These are phyloP conservation scores for Paradisaea rubra DNA, from an alignment of 2,113 vertebrate genomes.

Conservation along the genomic window DNA sequence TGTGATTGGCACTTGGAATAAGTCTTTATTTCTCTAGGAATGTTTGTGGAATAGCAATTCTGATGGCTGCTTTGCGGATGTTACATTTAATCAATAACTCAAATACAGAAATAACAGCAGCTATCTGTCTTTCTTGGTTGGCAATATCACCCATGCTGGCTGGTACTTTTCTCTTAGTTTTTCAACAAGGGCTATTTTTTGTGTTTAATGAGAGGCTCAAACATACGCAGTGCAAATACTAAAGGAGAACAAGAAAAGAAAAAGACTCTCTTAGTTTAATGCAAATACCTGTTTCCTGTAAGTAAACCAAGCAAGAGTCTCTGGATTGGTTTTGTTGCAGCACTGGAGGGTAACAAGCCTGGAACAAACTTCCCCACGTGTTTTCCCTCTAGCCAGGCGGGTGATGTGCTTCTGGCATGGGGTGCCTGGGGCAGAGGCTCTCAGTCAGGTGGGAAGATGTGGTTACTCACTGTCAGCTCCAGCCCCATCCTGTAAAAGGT, in stretches of 20 bases:
- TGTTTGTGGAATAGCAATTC: conserved; percentile 1
- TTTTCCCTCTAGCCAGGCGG: background rate
- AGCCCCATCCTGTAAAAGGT: background rate
- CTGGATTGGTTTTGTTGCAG: background rate
- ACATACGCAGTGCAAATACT: background rate
- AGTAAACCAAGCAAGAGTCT: background rate
- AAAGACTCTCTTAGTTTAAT: background rate
- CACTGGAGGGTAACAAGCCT: background rate
- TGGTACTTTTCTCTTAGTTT: background rate
- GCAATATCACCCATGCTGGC: background rate
- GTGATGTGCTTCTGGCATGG: rapidly evolving
- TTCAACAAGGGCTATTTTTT: background rate
- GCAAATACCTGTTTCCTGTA: background rate
- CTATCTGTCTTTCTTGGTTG: background rate
- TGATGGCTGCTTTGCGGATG: background rate
- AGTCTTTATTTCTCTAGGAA: conserved; percentile 18
- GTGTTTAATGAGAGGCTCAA: background rate
- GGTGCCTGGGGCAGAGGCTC: background rate
- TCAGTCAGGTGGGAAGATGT: background rate
- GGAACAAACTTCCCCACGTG: rapidly evolving
- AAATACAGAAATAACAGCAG: conserved; percentile 15
- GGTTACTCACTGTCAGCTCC: background rate
- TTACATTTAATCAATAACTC: conserved; percentile 47
- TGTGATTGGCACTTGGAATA: conserved; percentile 13
- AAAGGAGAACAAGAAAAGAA: background rate